Evolutionary conservation across 2,888 invertebrate species (phyloP), one percentile per base, ranked within the genome.

Genomic region (Pandemis cinnamomeana): DNA sequence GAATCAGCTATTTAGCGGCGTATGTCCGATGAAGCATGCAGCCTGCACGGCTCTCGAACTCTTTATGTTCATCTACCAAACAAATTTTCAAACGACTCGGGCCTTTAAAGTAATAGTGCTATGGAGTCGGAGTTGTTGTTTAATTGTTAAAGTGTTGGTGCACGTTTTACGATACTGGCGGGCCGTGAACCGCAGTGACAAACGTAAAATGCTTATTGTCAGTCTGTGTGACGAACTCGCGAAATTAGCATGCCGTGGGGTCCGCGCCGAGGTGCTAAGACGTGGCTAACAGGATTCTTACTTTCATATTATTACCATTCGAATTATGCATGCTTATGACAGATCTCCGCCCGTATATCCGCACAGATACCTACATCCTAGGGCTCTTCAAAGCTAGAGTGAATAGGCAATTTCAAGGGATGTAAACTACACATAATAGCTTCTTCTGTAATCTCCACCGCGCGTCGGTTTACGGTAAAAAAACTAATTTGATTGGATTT

Each of bases 191-290:
- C 84, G 84, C 58, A 83, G 89, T 88, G 91, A 91, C 91, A 87
- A 85, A 83, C 81, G 87, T 89, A 88, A 90, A 89, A 82, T 82
- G 88, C 84, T 84, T 90, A 92, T 93, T 93, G 93, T 93, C 93
- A 92, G 92, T 91, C 85, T 81, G 84, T 92, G 92, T 93, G 85
- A 85, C 93, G 90, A 93, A 93, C 86, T 84, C 89, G 92, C 91
- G 91, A 93, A 93, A 93, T 94, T 88, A 82, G 78, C 91, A 83
- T 84, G 87, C 87, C 80, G 89, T 89, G 89, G 86, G 92, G 90
- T 90, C 90, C 77, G 72, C 63, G 27, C 46, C 10, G 46, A 46
- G 86, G 78, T 77, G 78, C 51, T n/a, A 41, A 10, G 72, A 71
- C 77, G 77, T 79, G 81, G 77, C 76, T 77, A 71, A 71, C 64